Evolutionary conservation across 2,113 vertebrate genomes (phyloP).

Genomic region (human (Homo sapiens)): GRCh38 chr6:9456501-9457000

Average conservation of each 20-base stretch:
- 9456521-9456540: conserved; percentile 83
- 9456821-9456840: conserved; percentile 83
- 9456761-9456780: conserved; percentile 46
- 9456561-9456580: conserved; percentile 93
- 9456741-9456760: conserved; percentile 75
- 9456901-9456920: background rate
- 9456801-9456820: conserved; percentile 76
- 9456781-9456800: conserved; percentile 62
- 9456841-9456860: conserved; percentile 59
- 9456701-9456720: conserved; percentile 74
- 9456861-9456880: background rate
- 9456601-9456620: conserved; percentile 63
- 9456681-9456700: background rate
- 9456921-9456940: background rate
- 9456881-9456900: background rate
- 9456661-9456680: conserved; percentile 79
- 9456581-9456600: conserved; percentile 91
- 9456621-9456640: conserved; percentile 71
- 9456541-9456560: conserved; percentile 80
- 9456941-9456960: background rate
- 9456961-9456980: background rate
- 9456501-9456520: conserved; percentile 90
- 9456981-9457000: background rate
- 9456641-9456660: conserved; percentile 77
- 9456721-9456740: conserved; percentile 79